phyloP scores from a whole-genome alignment of 2,113 vertebrate genomes.

The Sceloporus tristichus region DNA sequence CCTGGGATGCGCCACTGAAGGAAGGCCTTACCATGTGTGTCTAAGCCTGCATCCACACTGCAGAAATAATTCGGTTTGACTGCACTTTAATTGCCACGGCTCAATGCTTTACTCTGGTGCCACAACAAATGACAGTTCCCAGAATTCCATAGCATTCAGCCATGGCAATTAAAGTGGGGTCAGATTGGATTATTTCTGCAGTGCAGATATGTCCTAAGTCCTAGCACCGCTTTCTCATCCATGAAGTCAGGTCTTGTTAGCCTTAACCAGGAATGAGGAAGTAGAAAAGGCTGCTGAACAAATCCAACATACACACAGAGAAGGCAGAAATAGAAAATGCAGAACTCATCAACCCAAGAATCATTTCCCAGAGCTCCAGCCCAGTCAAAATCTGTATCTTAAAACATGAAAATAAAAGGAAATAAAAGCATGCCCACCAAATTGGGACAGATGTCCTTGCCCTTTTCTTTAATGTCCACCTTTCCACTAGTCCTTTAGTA shows the following conservation, averaged over 20 bases:
- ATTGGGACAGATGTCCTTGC: too few relatives aligned
- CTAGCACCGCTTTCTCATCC: background rate
- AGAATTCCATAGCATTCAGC: too few relatives aligned
- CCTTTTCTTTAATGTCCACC: too few relatives aligned
- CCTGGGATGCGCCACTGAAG: background rate
- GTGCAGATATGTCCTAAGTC: background rate
- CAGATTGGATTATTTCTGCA: too few relatives aligned
- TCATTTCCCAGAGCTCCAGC: background rate
- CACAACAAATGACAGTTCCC: background rate
- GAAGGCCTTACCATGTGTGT: background rate
- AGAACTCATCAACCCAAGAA: background rate
- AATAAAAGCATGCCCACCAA: background rate
- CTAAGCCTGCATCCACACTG: too few relatives aligned
- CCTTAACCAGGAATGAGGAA: conserved; percentile 17
- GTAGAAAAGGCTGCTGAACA: background rate
- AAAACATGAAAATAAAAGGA: background rate
- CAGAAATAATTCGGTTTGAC: too few relatives aligned
- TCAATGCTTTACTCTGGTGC: background rate
- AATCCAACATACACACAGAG: background rate
- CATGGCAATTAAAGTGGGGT: too few relatives aligned
- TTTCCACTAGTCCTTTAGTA: too few relatives aligned
- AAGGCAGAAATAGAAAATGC: background rate
- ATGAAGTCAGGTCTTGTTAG: background rate
- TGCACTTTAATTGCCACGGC: too few relatives aligned
- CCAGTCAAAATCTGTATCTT: background rate